phyloP scores from a whole-genome alignment of 2,888 invertebrate species.

The Chirona hameri region DNA sequence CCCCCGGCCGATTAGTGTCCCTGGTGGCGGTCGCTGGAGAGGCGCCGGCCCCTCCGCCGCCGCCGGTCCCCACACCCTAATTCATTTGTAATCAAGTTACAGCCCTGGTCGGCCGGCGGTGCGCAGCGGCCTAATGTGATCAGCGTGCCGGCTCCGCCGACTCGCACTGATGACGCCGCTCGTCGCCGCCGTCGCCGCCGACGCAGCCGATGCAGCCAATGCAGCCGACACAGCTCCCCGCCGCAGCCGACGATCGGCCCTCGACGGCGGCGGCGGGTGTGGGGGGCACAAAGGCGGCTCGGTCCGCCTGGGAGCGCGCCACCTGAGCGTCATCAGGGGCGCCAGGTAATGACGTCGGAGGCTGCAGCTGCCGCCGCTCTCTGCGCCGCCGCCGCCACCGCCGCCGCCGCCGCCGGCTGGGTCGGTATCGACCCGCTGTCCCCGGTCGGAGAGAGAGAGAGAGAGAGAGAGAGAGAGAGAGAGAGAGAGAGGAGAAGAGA shows the following conservation, averaged over 20 bases:
- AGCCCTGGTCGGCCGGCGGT: background rate
- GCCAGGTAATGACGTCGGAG: background rate
- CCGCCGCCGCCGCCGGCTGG: no score
- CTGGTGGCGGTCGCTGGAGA: background rate
- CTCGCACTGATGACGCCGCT: background rate
- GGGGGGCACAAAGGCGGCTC: background rate
- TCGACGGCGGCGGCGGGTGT: no score
- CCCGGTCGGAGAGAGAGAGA: no score
- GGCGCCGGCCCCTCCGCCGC: background rate
- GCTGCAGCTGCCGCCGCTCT: background rate
- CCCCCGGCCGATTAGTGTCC: background rate
- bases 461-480: no score
- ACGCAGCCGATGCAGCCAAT: background rate
- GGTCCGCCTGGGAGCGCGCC: background rate
- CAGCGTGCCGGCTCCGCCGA: background rate
- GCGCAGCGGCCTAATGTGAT: background rate
- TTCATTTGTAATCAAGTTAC: constrained; percentile 29
- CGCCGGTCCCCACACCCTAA: background rate
- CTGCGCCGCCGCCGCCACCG: no score
- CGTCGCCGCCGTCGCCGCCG: background rate
- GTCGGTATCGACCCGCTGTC: no score
- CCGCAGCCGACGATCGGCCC: no score
- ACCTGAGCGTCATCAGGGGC: constrained; percentile 5
- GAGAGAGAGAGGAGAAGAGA: no score
- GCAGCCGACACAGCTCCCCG: background rate